Conservation (phyloP, 2,888 invertebrate genomes). For the Epinotia nisella region DNA sequence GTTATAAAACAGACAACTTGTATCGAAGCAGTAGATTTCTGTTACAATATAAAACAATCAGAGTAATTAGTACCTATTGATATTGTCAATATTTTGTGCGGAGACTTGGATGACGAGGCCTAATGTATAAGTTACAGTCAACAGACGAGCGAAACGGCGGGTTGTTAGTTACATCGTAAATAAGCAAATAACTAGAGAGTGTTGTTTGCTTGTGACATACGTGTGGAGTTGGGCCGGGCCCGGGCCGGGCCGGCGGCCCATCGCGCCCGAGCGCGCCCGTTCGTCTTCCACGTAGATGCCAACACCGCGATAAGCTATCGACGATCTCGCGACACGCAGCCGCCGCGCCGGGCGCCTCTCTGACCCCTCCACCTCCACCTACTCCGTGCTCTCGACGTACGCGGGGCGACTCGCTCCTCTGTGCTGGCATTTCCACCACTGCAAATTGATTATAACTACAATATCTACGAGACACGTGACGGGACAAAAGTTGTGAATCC, state of each 20-base stretch:
- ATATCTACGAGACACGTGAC: neutral
- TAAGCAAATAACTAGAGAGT: slow-evolving; percentile 22
- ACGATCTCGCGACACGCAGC: slow-evolving; percentile 58
- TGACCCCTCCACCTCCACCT: slow-evolving; percentile 40
- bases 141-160: neutral
- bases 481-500: neutral
- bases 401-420: slow-evolving; percentile 3
- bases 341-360: slow-evolving; percentile 56
- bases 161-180: slow-evolving; percentile 13
- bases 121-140: neutral
- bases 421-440: neutral
- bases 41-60: no score
- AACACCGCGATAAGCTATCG: slow-evolving; percentile 57
- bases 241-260: neutral
- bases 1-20: no score
- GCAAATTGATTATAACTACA: slow-evolving; percentile 7
- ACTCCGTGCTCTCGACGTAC: slow-evolving; percentile 13
- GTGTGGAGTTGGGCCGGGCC: slow-evolving; percentile 18
- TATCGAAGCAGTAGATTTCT: no score
- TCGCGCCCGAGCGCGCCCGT: slow-evolving; percentile 51
- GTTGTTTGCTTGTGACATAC: slow-evolving; percentile 16
- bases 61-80: no score
- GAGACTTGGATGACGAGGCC: neutral
- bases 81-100: no score
- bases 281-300: slow-evolving; percentile 55